These are phyloP conservation scores for Malthinus flaveolus DNA, from an alignment of 2,888 invertebrate genomes.

Conservation along the genomic window DNA sequence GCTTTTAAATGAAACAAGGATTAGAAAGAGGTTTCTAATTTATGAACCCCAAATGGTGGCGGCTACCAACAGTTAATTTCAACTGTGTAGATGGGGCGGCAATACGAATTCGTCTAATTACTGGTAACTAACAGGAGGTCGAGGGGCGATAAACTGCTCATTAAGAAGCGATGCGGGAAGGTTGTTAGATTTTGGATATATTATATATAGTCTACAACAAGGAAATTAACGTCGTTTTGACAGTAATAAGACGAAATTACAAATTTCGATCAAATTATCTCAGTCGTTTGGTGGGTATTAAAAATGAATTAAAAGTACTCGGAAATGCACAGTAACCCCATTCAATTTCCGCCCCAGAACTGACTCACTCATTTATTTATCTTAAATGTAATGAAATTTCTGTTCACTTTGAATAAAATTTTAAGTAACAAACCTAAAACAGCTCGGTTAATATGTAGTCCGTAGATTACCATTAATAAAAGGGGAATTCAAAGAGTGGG, in stretches of 20 bases:
- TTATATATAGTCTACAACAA: conserved; percentile 1
- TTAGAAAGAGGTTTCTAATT: conserved; percentile 37
- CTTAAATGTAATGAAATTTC: conserved; percentile 15
- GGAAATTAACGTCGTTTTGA: conserved; percentile 11
- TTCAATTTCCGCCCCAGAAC: conserved; percentile 1
- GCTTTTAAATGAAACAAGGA: conserved; percentile 37
- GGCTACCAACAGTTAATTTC: conserved; percentile 41
- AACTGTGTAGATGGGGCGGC: conserved; percentile 37
- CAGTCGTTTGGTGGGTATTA: neutral
- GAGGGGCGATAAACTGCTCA: conserved; percentile 46
- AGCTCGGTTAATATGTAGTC: conserved; percentile 26
- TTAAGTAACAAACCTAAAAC: conserved; percentile 21
- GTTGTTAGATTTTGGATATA: conserved; percentile 13
- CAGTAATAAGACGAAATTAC: conserved; percentile 2
- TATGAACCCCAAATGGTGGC: conserved; percentile 33
- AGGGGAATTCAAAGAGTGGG: conserved; percentile 27
- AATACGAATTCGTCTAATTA: conserved; percentile 47
- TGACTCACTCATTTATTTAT: conserved; percentile 12
- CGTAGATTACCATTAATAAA: conserved; percentile 31
- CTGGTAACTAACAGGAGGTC: conserved; percentile 43
- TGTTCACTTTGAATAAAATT: conserved; percentile 6
- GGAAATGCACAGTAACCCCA: neutral
- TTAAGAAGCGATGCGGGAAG: conserved; percentile 37
- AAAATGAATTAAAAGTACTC: neutral
- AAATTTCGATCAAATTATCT: conserved; percentile 2